Evolutionary conservation across 2,797 vertebrate genomes (phyloP), one percentile per base, ranked within the genome.

Genomic region (Hoplostethus mediterraneus): DNA sequence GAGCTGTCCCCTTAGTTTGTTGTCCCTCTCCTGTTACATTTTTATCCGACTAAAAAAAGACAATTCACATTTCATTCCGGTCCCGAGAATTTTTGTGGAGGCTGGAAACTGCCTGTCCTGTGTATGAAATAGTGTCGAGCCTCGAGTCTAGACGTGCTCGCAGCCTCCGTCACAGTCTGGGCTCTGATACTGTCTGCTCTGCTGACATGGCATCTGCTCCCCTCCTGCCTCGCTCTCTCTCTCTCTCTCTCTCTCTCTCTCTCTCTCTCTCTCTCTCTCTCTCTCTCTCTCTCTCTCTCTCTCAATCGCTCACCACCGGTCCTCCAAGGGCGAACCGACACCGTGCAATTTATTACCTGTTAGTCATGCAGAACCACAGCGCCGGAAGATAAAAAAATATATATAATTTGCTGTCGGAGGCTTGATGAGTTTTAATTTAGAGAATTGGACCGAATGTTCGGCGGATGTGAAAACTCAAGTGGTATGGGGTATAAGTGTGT

Each of bases 191-290:
- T 48, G 54, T 83, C 78, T 71, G 84, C 77, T 86, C 67, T 91
- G 89, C 88, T 93, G 91, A 93, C 82, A 76, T 53, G 71, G 90
- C 93, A 90, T 72, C 84, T 82, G 63, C 70, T 70, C 72, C 73
- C 67, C 21, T 68, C 63, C 70, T 59, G 53, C 76, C 73, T 63
- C 49, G 2, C 60, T 13, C 58, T 16, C 63, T 30, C 63, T 31
- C 58, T 0, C 49, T 21, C 21, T 21, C 21, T 21, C 21, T 21
- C 21, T 21, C 21, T n/a, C 60, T 13, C 58, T 16, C 63, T 30
- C 63, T 31, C 58, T 0, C 49, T 21, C 21, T 21, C 21, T 21
- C 21, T 21, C 21, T 21, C 21, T n/a, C 73, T 63, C 49, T 2
- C 60, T 13, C 58, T 16, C 63, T 30, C 63, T 31, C 58, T 0